These are phyloP conservation scores for Vandiemenella viatica DNA, from an alignment of 2,888 invertebrate genomes.

Conservation along the genomic window DNA sequence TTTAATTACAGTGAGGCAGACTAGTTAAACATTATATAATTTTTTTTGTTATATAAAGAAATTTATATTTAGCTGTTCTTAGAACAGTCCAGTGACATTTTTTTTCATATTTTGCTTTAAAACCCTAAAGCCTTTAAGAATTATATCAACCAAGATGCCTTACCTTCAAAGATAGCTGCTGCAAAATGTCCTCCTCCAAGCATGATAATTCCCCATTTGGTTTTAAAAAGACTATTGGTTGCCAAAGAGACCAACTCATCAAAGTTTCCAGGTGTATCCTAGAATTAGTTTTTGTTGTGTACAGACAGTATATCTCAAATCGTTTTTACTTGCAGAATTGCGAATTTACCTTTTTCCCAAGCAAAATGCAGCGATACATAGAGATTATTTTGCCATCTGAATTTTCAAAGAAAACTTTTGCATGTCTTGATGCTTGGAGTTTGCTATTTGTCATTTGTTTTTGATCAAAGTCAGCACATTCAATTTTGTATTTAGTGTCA, in stretches of 20 bases:
- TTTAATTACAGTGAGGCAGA: too few species aligned
- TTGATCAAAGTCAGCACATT: too few species aligned
- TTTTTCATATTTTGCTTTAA: too few species aligned
- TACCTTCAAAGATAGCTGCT: slow-evolving; percentile 48
- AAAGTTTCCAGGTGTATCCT: slow-evolving; percentile 25
- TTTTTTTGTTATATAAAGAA: too few species aligned
- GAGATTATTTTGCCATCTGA: slow-evolving; percentile 51
- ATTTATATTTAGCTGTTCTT: too few species aligned
- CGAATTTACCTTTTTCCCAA: slow-evolving; percentile 47
- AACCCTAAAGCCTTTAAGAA: too few species aligned
- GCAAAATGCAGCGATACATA: slow-evolving; percentile 55
- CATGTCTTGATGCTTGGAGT: slow-evolving; percentile 34
- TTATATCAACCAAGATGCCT: too few species aligned
- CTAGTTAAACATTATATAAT: too few species aligned
- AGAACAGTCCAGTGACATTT: too few species aligned
- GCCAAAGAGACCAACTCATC: slow-evolving; percentile 26
- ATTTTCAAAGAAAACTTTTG: slow-evolving; percentile 61
- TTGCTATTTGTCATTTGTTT: neutral
- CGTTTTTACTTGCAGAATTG: neutral
- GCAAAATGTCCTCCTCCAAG: slow-evolving; percentile 75
- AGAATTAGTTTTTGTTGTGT: slow-evolving; percentile 7
- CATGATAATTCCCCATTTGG: slow-evolving; percentile 62
- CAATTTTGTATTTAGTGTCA: too few species aligned
- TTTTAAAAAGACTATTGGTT: slow-evolving; percentile 24
- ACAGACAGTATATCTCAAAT: neutral